Evolutionary conservation across 2,797 vertebrate genomes (phyloP), one percentile per base, ranked within the genome.

Genomic region (Mareca penelope): DNA sequence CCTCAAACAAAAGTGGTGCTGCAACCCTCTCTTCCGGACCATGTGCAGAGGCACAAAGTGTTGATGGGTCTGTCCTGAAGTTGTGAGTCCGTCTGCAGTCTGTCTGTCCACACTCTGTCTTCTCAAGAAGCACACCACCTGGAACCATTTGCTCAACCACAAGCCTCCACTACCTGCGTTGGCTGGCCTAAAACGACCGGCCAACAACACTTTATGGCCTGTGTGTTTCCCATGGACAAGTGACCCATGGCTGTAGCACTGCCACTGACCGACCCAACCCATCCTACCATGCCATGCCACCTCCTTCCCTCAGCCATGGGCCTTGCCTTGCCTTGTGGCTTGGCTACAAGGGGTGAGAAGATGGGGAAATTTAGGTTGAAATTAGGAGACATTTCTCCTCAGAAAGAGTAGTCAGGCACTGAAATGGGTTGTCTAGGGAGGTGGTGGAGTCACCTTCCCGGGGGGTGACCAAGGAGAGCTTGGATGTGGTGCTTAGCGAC

Each of bases 231-330:
- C 12, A 1, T 0, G 10, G 39, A 50, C 56, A 1, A 1, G 28
- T 2, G 28, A n/a, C 0, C 23, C 48, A 48, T 14, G 23, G 48
- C 23, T 48, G 16, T 3, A 28, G 37, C 0, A 1, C 18, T 1
- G 33, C 24, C 8, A 16, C 42, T 8, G 24, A 14, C 40, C 4
- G 12, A 1, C 8, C 3, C 2, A 5, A 4, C 15, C 15, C 0
- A 2, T 31, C 29, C 9, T 31, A 22, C 64, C 0, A 2, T 2
- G 24, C 5, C 3, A 18, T 0, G 0, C 1, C 0, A 4, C 40
- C 1, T 2, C 46, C 15, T 33, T 24, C 29, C 52, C 42, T 52
- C 17, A 7, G 71, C 39, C 33, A 60, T 10, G 1, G 39, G n/a
- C 2, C 31, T n/a, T 6, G 52, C 9, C 22, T 3, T 5, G 55